These are phyloP conservation scores for Ricordea florida DNA, from an alignment of 92 coral and sea anemone genomes.

Conservation along the genomic window DNA sequence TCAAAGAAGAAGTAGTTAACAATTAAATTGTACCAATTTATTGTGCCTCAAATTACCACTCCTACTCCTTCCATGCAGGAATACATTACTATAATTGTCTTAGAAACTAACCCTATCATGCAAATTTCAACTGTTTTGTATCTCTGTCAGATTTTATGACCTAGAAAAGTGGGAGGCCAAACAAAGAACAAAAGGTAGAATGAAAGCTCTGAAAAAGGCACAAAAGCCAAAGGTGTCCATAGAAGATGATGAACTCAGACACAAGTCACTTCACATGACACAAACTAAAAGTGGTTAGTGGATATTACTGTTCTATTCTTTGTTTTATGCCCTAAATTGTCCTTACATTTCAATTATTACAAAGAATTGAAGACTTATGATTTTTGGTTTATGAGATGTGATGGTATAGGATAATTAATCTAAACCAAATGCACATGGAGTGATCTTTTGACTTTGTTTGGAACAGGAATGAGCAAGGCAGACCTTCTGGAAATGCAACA, in stretches of 20 bases:
- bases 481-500: constrained; percentile 89
- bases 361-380: too few species aligned
- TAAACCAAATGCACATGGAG: neutral
- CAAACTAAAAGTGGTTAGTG: constrained; percentile 53
- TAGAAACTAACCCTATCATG: too few species aligned
- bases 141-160: constrained; percentile 75
- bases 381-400: too few species aligned
- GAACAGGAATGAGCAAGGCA: constrained; percentile 80
- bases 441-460: neutral
- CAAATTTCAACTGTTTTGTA: neutral
- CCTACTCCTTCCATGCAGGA: too few species aligned
- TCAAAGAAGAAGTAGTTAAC: too few species aligned
- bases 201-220: constrained; percentile 82
- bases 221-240: constrained; percentile 72
- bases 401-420: too few species aligned
- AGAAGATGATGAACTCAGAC: constrained; percentile 87
- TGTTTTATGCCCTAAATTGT: too few species aligned
- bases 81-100: too few species aligned
- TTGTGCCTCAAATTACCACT: too few species aligned
- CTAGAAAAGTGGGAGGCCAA: constrained; percentile 94
- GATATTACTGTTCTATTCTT: too few species aligned
- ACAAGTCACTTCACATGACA: constrained; percentile 63
- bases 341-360: too few species aligned
- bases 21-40: too few species aligned
- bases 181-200: constrained; percentile 68